Evolutionary conservation across 2,888 invertebrate species (phyloP), one percentile per base, ranked within the genome.

Genomic region (Trachelus troglodyta): DNA sequence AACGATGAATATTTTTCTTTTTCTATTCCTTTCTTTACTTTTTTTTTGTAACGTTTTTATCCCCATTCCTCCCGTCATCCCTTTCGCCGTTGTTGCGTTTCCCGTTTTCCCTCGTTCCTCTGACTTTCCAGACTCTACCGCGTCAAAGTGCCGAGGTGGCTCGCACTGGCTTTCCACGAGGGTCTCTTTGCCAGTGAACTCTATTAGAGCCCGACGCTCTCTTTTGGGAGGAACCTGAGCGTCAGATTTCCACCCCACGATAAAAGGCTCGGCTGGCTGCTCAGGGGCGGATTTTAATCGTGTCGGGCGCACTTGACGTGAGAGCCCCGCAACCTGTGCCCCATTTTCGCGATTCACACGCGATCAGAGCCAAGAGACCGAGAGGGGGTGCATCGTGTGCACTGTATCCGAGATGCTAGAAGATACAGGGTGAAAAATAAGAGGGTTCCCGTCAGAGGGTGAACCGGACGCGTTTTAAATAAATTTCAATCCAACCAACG

Each of bases 401-500:
- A 30, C n/a, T 71, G 40, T 12, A 75, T 69, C 75, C 73, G 73
- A 74, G 73, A 75, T 69, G 68, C 71, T 12, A 35, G 74, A 79
- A 80, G 76, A 75, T 74, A 73, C 34, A 35, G 68, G 75, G 37
- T 56, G 40, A 76, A 75, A 76, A 37, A 56, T 73, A 34, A 81
- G 81, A 84, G 80, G 73, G 77, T 75, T 77, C 77, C 69, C 76
- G 79, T 75, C 73, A 69, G 79, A 75, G 79, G 78, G 77, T 82
- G 83, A 56, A 56, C 40, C 15, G 40, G 40, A 85, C 82, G 81
- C 80, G 85, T 86, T 90, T 90, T 89, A 91, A 91, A 91, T 90
- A 91, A 91, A 91, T 91, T 90, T 90, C 87, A 83, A 87, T 86
- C 89, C 87, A 83, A 73, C 34, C 40, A 71, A 73, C 33, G 74